Evolutionary conservation across 2,888 invertebrate species (phyloP).

Genomic region (Chrysolina oricalcia): DNA sequence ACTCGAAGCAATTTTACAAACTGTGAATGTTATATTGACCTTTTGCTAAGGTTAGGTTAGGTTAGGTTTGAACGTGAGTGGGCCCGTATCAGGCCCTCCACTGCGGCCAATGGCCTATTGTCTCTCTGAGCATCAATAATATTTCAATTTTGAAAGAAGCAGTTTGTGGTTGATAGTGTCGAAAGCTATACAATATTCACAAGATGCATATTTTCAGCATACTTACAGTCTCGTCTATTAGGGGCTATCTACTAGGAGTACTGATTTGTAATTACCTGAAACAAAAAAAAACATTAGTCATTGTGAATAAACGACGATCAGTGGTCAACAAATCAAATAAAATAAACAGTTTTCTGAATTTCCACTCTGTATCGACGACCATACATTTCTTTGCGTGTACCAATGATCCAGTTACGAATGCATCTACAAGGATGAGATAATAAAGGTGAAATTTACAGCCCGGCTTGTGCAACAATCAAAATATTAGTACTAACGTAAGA

Average conservation of each 20-base stretch:
- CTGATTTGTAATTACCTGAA: slow-evolving; percentile 4
- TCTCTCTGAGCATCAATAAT: too few species aligned
- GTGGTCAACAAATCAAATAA: too few species aligned
- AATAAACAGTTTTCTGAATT: not conserved
- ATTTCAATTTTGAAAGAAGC: too few species aligned
- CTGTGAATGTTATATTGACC: too few species aligned
- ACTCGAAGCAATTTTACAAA: too few species aligned
- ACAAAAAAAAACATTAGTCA: slow-evolving; percentile 1
- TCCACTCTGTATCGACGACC: not conserved
- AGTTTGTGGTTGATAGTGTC: too few species aligned
- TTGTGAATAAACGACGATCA: not conserved
- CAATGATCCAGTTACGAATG: not conserved
- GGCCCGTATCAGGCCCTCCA: too few species aligned
- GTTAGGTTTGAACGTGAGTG: too few species aligned
- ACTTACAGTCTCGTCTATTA: not conserved
- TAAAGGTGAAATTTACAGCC: slow-evolving; percentile 37
- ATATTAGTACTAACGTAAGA: slow-evolving; percentile 47
- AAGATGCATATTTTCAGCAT: too few species aligned
- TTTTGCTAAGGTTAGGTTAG: too few species aligned
- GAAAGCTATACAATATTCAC: too few species aligned
- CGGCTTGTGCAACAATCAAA: slow-evolving; percentile 41
- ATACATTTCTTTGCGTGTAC: not conserved
- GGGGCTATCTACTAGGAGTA: not conserved
- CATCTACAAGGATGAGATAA: not conserved
- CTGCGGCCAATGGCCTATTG: too few species aligned